Base-by-base conservation (phyloP, 2,888 invertebrate genomes). In the Microplitis deprimator region DNA sequence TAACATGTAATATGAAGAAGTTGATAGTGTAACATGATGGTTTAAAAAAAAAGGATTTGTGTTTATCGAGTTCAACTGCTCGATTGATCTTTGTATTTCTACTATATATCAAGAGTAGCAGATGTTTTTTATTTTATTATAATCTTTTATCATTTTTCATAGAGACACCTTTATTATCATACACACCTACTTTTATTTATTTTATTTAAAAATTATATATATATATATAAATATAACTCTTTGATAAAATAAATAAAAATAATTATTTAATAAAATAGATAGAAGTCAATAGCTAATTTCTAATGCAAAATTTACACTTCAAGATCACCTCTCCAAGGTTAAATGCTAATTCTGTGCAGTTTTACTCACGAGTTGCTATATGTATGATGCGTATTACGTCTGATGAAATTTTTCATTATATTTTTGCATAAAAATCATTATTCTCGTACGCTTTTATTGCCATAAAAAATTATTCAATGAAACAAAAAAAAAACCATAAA, bases 51-150 rank as follows among this genome's bases (percentile, higher is more conserved):
- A 74, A 80, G 77, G 72, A 80, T 85, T 85, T 82, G 75, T 84
- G 50, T 80, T 82, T 81, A 81, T 81, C 69, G 80, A 78, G 87
- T 82, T 87, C 86, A 87, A 87, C 83, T 85, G 83, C 74, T 84
- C 84, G 82, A 80, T 87, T 87, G 79, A 87, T 85, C 84, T 65
- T 29, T 38, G 50, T 50, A 50, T 74, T 64, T 39, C 38, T 61
- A 75, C 41, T 68, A 68, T 50, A 67, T 67, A 13, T 29, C 59
- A 73, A 50, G 50, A 50, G 50, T 65, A 29, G 70, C 64, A 64
- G 69, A 75, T 70, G 41, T 41, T 73, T 73, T 73, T 65, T 29
- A 73, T 65, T 65, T 73, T 41, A 65, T 41, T 50, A 16, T 17
- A 64, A 67, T 67, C 20, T 16, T 10, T 16, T 68, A 59, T 69